phyloP scores from a whole-genome alignment of 2,888 invertebrate species.

The Dryococelus australis region DNA sequence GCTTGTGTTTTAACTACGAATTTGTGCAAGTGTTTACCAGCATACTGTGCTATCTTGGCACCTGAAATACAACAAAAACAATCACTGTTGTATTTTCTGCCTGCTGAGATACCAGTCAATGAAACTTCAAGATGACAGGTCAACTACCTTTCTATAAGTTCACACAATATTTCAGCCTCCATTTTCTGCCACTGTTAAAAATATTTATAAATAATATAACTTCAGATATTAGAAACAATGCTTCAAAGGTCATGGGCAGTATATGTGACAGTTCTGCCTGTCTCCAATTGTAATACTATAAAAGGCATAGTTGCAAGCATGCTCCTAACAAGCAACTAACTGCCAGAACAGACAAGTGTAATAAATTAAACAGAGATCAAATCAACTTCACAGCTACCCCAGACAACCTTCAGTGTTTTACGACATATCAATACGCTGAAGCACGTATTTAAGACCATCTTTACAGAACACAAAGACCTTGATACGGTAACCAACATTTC shows the following conservation, averaged over 20 bases:
- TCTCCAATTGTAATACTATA: too few relatives aligned
- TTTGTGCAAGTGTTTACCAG: conserved; percentile 94
- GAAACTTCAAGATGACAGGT: not conserved
- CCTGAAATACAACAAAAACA: conserved; percentile 63
- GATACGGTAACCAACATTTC: too few relatives aligned
- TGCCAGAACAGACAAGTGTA: too few relatives aligned
- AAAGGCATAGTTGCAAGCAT: not conserved
- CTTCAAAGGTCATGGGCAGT: too few relatives aligned
- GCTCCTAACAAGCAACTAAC: not conserved
- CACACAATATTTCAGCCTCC: not conserved
- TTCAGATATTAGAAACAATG: too few relatives aligned
- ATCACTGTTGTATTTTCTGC: conserved; percentile 31
- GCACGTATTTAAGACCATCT: too few relatives aligned
- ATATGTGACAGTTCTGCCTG: too few relatives aligned
- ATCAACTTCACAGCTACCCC: too few relatives aligned
- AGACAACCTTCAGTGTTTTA: too few relatives aligned
- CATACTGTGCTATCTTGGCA: conserved; percentile 90
- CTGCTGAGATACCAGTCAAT: not conserved
- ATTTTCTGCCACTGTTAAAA: not conserved
- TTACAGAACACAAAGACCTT: too few relatives aligned
- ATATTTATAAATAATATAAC: not conserved
- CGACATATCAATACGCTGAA: too few relatives aligned
- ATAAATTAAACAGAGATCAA: too few relatives aligned
- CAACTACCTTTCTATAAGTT: not conserved
- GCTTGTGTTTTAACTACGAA: conserved; percentile 83